These are phyloP conservation scores for Cephus rjabovi DNA, from an alignment of 2,888 invertebrate species.

Conservation along the genomic window DNA sequence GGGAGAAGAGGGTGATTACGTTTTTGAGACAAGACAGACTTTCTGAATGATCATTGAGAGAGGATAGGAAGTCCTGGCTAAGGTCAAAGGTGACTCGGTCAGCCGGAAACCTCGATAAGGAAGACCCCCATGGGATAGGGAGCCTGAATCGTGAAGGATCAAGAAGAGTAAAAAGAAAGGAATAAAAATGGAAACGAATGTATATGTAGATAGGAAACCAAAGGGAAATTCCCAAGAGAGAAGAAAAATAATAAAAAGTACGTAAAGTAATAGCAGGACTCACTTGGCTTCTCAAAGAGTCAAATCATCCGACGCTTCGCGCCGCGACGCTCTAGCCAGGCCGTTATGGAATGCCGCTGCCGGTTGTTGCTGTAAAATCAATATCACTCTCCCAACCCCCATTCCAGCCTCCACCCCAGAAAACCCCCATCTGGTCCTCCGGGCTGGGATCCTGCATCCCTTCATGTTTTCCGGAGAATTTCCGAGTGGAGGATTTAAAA, in stretches of 20 bases:
- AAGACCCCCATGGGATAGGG: not conserved
- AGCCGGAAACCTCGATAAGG: constrained; percentile 29
- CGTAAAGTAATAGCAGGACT: not conserved
- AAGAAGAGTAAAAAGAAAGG: not conserved
- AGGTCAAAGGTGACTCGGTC: not conserved
- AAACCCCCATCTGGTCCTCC: constrained; percentile 19
- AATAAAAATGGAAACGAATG: not conserved
- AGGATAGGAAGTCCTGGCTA: not conserved
- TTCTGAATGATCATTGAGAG: not conserved
- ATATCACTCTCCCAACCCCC: constrained; percentile 43
- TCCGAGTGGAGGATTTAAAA: not conserved
- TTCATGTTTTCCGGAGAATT: not conserved
- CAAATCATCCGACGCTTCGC: constrained; percentile 6
- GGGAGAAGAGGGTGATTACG: not conserved
- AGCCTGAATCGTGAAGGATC: not conserved
- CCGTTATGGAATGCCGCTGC: constrained; percentile 49
- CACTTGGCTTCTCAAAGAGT: constrained; percentile 13
- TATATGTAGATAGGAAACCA: not conserved
- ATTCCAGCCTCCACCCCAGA: not conserved
- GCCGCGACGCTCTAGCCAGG: constrained; percentile 25
- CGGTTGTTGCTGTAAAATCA: constrained; percentile 61
- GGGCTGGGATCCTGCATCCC: constrained; percentile 15
- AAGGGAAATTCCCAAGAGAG: not conserved
- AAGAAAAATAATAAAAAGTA: not conserved
- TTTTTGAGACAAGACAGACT: not conserved